These are phyloP conservation scores for Euplexia lucipara DNA, from an alignment of 2,888 invertebrate species.

Conservation along the genomic window DNA sequence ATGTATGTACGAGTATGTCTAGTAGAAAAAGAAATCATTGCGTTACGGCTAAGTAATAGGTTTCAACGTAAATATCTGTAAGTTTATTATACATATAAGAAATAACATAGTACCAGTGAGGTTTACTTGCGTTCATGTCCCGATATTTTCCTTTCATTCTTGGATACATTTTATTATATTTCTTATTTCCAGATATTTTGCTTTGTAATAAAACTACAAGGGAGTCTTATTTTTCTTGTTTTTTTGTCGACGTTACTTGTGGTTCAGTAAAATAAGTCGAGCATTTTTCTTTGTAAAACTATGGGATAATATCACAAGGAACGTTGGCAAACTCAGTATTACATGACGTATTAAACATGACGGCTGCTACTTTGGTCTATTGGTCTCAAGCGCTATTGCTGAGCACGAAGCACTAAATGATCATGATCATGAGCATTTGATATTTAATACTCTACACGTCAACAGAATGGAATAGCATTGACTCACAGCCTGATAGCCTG, in stretches of 20 bases:
- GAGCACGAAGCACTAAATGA: too few relatives aligned
- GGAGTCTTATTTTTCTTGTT: constrained; percentile 8
- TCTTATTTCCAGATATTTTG: constrained; percentile 29
- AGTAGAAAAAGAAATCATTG: neutral
- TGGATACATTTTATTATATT: constrained; percentile 36
- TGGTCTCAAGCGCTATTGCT: too few relatives aligned
- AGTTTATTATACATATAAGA: constrained; percentile 26
- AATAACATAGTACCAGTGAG: constrained; percentile 5
- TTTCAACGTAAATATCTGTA: constrained; percentile 3
- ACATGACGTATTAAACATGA: too few relatives aligned
- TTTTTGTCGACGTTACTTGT: constrained; percentile 15
- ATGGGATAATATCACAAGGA: neutral
- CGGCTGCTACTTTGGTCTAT: too few relatives aligned
- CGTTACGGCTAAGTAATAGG: constrained; percentile 2
- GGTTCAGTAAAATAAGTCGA: constrained; percentile 14
- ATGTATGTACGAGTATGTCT: neutral
- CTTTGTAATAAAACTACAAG: constrained; percentile 27
- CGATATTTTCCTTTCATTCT: constrained; percentile 29
- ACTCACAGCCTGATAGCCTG: too few relatives aligned
- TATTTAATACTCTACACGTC: too few relatives aligned
- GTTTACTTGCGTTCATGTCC: neutral
- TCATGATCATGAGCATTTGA: too few relatives aligned
- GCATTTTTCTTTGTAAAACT: neutral
- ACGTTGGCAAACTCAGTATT: neutral
- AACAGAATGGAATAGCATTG: too few relatives aligned